Evolutionary conservation across 2,797 vertebrate genomes (phyloP).

Genomic region (Capromys pilorides): DNA sequence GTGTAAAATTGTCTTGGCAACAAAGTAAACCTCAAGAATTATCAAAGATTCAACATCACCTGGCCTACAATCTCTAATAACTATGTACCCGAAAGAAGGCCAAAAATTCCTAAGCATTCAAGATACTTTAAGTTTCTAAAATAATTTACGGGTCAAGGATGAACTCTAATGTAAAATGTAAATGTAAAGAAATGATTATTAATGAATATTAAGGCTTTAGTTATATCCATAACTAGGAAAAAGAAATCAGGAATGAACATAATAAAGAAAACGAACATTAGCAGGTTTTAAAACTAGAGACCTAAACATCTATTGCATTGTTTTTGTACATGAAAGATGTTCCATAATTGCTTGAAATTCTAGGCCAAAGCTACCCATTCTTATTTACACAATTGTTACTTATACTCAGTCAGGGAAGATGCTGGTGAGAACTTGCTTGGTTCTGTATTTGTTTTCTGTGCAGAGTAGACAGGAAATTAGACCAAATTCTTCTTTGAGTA

Average conservation of each 20-base stretch:
- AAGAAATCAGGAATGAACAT: neutral
- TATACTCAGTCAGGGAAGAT: conserved; percentile 26
- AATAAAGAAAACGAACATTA: neutral
- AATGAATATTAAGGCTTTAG: neutral
- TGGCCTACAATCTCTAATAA: neutral
- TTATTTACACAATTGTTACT: neutral
- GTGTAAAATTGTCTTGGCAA: neutral
- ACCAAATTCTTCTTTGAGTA: neutral
- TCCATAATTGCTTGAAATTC: conserved; percentile 27
- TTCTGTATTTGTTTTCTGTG: conserved; percentile 13
- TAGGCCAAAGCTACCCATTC: conserved; percentile 42
- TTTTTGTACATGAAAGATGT: neutral
- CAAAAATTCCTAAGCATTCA: neutral
- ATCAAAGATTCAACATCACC: neutral
- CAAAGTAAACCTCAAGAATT: conserved; percentile 38
- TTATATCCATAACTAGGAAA: neutral
- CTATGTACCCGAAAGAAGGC: neutral
- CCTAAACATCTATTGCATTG: neutral
- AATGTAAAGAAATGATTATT: conserved; percentile 3
- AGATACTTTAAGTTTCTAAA: conserved; percentile 41
- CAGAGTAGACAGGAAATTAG: neutral
- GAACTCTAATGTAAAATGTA: conserved; percentile 46
- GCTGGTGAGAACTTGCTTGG: neutral
- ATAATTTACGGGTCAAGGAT: conserved; percentile 9
- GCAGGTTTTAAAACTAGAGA: neutral